These are phyloP conservation scores for Ichneumoninae sp. DNA, from an alignment of 2,888 invertebrate species.

Conservation along the genomic window DNA sequence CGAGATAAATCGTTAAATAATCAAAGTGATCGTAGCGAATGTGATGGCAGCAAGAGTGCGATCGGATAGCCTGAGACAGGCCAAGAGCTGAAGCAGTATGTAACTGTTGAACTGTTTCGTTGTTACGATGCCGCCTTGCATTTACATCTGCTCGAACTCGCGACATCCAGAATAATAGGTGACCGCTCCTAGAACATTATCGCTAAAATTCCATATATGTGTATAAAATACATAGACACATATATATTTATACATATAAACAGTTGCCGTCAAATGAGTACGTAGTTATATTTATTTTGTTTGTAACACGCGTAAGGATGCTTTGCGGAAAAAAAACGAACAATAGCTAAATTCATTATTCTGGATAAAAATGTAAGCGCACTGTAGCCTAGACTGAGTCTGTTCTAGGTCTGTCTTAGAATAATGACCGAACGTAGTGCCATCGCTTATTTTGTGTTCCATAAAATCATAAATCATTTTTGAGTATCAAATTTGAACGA, in stretches of 20 bases:
- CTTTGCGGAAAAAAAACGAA: background rate
- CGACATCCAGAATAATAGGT: constrained; percentile 81
- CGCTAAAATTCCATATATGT: constrained; percentile 25
- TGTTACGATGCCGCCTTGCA: constrained; percentile 64
- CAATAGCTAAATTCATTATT: constrained; percentile 80
- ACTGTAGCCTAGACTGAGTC: constrained; percentile 83
- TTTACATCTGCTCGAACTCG: constrained; percentile 77
- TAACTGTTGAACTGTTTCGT: constrained; percentile 72
- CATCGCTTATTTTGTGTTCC: constrained; percentile 57
- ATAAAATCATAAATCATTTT: constrained; percentile 39
- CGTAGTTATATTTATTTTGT: constrained; percentile 50
- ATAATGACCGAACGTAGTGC: constrained; percentile 70
- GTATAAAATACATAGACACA: background rate
- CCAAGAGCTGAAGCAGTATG: constrained; percentile 75
- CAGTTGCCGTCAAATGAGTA: constrained; percentile 38
- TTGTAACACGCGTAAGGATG: constrained; percentile 19
- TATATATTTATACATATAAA: constrained; percentile 2
- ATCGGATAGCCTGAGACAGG: constrained; percentile 76
- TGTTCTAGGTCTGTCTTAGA: constrained; percentile 84
- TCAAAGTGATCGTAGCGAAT: constrained; percentile 26
- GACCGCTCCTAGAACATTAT: constrained; percentile 63
- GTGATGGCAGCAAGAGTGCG: constrained; percentile 72
- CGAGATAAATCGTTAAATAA: constrained; percentile 6
- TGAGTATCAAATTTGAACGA: constrained; percentile 31
- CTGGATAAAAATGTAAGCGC: constrained; percentile 79